These are phyloP conservation scores for Drosophila parvula DNA, from an alignment of 1,140 invertebrate species.

Conservation along the genomic window DNA sequence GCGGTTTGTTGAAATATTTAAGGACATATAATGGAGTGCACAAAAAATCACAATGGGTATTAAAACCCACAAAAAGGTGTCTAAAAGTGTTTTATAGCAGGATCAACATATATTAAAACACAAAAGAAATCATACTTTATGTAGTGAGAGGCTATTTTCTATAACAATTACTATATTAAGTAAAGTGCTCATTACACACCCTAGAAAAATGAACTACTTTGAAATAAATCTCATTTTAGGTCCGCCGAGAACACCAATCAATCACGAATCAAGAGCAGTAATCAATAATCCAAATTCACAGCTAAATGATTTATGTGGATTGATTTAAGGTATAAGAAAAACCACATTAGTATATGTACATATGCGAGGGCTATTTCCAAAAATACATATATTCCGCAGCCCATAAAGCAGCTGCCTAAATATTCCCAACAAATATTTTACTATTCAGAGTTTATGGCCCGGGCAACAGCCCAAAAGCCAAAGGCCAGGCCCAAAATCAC, in stretches of 20 bases:
- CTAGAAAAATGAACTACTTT: not conserved
- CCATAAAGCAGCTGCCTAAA: not conserved
- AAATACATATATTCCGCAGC: not conserved
- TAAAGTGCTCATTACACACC: not conserved
- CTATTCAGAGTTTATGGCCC: conserved; percentile 5
- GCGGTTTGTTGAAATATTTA: too few species aligned
- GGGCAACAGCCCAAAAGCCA: conserved; percentile 1
- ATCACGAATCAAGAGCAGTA: conserved; percentile 14
- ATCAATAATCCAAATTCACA: conserved; percentile 15
- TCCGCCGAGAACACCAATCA: not conserved
- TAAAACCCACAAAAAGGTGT: too few species aligned
- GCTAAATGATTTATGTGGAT: conserved; percentile 24
- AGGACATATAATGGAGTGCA: too few species aligned
- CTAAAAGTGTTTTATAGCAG: too few species aligned
- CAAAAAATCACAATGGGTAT: too few species aligned
- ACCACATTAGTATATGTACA: not conserved
- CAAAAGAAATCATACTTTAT: too few species aligned
- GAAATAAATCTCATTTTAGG: conserved; percentile 1
- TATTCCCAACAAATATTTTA: conserved; percentile 9
- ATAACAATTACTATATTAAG: not conserved
- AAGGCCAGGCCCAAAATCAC: conserved; percentile 45
- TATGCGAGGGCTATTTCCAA: too few species aligned
- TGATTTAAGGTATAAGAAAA: not conserved
- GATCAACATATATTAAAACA: too few species aligned
- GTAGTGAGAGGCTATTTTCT: too few species aligned